Base-by-base conservation (phyloP, 2,797 vertebrate genomes). In the Streptopelia turtur region DNA sequence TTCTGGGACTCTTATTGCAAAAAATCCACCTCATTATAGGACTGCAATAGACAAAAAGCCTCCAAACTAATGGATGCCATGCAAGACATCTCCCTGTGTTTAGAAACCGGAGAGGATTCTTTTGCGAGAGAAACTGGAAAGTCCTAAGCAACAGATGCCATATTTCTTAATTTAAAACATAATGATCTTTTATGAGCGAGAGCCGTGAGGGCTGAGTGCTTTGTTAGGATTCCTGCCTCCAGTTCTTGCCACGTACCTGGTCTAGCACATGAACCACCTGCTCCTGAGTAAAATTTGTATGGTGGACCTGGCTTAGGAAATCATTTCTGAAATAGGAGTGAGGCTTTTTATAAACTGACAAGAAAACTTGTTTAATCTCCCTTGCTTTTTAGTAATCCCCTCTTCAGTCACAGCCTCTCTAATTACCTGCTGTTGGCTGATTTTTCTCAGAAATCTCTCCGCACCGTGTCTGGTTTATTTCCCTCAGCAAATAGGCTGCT, bases 391-490 rank as follows among this genome's bases (percentile, higher is more conserved):
- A 87, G 94, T 96, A 89, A 93, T 95, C 95, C 92, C 75, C 72
- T 95, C 83, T 83, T 86, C 59, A 70, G 88, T 89, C 87, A 71
- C 94, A 61, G 35, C 75, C 91, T 87, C n/a, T 89, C 95, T 97
- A 82, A 85, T 96, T 96, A 95, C 96, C 95, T 95, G 70, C 92
- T 92, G 80, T 60, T 74, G 31, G 83, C 72, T 66, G 77, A 17
- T 94, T 93, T 92, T 87, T 70, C 90, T 92, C 78, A 89, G 84
- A 96, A 95, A 94, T 81, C 91, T 96, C 90, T 91, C 90, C 90
- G 95, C 81, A 79, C 39, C 16, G 2, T 47, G 77, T 86, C 88
- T 92, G 24, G 37, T 91, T 81, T 96, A 76, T 83, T 92, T 82
- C 89, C 95, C 91, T 90, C 65, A 85, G 81, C 50, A 53, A 84